These are phyloP conservation scores for Damaliscus lunatus DNA, from an alignment of 2,113 vertebrate species.

Conservation along the genomic window DNA sequence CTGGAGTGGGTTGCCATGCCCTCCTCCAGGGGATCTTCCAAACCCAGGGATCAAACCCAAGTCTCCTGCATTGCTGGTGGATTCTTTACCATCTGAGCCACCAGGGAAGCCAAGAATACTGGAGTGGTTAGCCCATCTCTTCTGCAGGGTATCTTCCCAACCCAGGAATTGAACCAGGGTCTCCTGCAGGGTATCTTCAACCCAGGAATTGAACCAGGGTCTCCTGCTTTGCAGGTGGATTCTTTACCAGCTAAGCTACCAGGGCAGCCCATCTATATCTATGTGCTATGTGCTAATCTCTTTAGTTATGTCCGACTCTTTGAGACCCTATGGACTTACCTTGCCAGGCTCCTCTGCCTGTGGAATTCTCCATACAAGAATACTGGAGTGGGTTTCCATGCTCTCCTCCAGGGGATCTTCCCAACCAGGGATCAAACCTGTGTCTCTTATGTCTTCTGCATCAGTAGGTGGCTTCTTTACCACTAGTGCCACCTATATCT, in stretches of 20 bases:
- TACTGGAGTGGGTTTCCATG: background rate
- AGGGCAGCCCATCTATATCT: background rate
- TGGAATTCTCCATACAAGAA: background rate
- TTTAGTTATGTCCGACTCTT: background rate
- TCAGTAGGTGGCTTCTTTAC: background rate
- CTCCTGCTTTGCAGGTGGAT: background rate
- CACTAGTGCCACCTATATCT: background rate
- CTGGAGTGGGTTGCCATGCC: background rate
- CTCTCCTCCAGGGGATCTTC: background rate
- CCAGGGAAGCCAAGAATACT: background rate
- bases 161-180: background rate
- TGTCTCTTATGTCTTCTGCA: background rate
- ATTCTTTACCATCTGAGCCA: background rate
- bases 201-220: background rate
- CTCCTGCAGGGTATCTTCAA: background rate
- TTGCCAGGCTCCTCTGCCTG: background rate
- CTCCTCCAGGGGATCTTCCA: background rate
- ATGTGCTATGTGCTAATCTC: background rate
- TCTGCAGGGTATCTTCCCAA: background rate
- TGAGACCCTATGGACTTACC: background rate
- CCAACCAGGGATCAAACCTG: background rate
- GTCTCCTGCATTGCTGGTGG: background rate
- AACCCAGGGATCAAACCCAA: background rate
- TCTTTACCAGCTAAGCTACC: background rate
- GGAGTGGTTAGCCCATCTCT: background rate